Evolutionary conservation across 1,140 invertebrate species (phyloP).

Genomic region (Copidosoma floridanum): DNA sequence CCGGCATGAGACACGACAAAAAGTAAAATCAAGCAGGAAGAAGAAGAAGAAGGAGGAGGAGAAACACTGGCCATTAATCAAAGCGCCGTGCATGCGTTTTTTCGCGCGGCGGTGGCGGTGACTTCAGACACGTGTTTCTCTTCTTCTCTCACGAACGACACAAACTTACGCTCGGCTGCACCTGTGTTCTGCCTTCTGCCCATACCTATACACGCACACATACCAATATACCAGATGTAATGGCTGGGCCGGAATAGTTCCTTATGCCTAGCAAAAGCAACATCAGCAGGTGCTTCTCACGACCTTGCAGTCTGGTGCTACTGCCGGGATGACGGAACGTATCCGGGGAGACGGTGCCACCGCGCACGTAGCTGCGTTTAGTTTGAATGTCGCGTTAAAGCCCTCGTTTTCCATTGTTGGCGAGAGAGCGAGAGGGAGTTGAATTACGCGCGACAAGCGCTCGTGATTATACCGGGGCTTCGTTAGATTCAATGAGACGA

Average conservation of each 20-base stretch:
- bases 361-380: slow-evolving; percentile 1
- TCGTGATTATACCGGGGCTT: too few species aligned
- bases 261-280: too few species aligned
- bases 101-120: too few species aligned
- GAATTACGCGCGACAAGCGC: neutral
- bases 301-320: neutral
- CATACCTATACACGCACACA: too few species aligned
- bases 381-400: slow-evolving; percentile 1
- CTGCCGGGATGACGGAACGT: neutral
- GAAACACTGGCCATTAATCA: neutral
- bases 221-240: too few species aligned
- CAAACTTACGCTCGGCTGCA: neutral
- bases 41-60: neutral
- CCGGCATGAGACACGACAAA: too few species aligned
- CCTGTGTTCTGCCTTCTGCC: neutral
- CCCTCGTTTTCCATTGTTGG: too few species aligned
- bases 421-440: too few species aligned
- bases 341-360: neutral
- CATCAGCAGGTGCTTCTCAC: slow-evolving; percentile 6
- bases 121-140: too few species aligned
- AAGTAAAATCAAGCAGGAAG: neutral
- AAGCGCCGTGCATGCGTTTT: neutral
- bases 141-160: neutral
- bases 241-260: too few species aligned
- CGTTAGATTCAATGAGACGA: too few species aligned